phyloP scores from a whole-genome alignment of 2,888 invertebrate species.

The Himalopsyche tibetana region DNA sequence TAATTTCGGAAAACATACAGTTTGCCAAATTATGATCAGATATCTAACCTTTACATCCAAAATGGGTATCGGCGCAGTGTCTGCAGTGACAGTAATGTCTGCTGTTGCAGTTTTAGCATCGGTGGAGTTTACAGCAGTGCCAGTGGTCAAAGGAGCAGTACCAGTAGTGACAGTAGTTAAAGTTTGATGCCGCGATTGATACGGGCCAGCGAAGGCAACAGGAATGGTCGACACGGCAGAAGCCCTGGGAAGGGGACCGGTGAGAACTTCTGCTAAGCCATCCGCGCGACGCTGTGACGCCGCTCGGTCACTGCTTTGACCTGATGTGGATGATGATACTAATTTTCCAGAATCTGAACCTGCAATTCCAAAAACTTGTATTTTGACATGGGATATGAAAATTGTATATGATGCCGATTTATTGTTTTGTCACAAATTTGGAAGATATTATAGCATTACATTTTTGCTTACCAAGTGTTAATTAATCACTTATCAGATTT shows the following conservation, averaged over 20 bases:
- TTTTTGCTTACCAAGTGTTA: too few relatives aligned
- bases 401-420: neutral
- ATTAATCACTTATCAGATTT: too few relatives aligned
- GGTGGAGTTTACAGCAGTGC: slow-evolving; percentile 68
- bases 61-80: slow-evolving; percentile 69
- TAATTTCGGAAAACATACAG: too few relatives aligned
- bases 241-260: slow-evolving; percentile 71
- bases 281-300: slow-evolving; percentile 74
- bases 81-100: slow-evolving; percentile 62
- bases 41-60: slow-evolving; percentile 68
- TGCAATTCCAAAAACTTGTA: neutral
- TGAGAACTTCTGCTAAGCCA: slow-evolving; percentile 74
- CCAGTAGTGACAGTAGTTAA: neutral
- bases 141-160: slow-evolving; percentile 12
- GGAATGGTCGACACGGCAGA: slow-evolving; percentile 66
- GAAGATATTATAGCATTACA: neutral
- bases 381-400: too few relatives aligned
- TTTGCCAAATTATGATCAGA: too few relatives aligned
- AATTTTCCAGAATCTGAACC: slow-evolving; percentile 47
- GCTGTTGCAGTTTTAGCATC: slow-evolving; percentile 62
- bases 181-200: slow-evolving; percentile 38
- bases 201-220: slow-evolving; percentile 66
- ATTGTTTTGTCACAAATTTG: neutral
- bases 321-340: slow-evolving; percentile 68
- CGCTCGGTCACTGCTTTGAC: slow-evolving; percentile 73